Evolutionary conservation across 2,113 vertebrate genomes (phyloP), one percentile per base, ranked within the genome.

Genomic region (Daubentonia madagascariensis): DNA sequence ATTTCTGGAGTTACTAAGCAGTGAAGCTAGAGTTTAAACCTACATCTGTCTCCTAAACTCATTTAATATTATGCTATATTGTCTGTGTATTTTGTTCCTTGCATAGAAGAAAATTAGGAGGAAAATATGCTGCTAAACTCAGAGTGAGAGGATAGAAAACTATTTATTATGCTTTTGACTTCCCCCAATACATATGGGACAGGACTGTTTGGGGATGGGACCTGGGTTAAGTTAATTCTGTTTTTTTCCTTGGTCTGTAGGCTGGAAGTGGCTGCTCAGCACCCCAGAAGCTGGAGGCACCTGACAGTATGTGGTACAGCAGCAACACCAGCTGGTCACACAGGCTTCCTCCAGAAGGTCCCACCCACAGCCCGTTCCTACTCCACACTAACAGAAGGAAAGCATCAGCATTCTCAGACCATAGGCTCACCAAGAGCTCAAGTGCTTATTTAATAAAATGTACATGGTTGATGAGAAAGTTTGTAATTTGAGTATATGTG

Each of bases 271-370:
- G 59, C n/a, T 83, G 78, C 73, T 75, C 18, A 76, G 20, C 8
- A 76, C 63, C 10, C 11, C 23, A 59, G 57, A 1, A 9, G 67
- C 59, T n/a, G 30, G 68, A 9, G 61, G 28, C 35, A 32, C 22
- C 37, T 6, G 67, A 18, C 22, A 28, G 35, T 80, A 5, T 4
- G 7, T 43, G 68, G 37, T 13, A 25, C 79, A 40, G 90, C 18
- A 96, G 96, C 89, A 65, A 63, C 50, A 84, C 87, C 80, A 65
- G 59, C 84, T 94, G 96, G 92, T 54, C 5, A 22, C 6, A 20
- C 2, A 37, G 40, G 4, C 79, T 94, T 84, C 68, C 70, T 85
- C 48, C 61, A 92, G 50, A 20, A 78, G 54, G 45, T 23, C 52
- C 22, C 11, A 16, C 70, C 89, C 83, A 76, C n/a, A 32, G 65